Evolutionary conservation across 2,888 invertebrate genomes (phyloP).

Genomic region (Chironomus tentans): DNA sequence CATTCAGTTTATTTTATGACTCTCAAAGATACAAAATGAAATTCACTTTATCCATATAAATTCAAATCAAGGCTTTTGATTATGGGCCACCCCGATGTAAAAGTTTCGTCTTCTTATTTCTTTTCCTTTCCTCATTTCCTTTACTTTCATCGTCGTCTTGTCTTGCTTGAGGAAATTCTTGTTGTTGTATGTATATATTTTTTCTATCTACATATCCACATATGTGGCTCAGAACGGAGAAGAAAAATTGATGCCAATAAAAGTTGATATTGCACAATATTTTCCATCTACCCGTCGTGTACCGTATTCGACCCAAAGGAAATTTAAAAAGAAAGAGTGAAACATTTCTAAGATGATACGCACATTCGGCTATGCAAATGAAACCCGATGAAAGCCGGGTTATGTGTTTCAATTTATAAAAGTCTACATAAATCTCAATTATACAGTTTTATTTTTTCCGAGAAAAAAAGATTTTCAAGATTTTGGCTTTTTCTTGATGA

Average conservation of each 20-base stretch:
- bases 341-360: background rate
- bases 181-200: background rate
- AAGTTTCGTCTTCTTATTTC: too few relatives aligned
- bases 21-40: background rate
- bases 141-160: too few relatives aligned
- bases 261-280: constrained; percentile 13
- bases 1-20: background rate
- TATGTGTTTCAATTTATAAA: constrained; percentile 9
- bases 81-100: background rate
- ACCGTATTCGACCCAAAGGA: background rate
- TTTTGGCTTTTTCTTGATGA: background rate
- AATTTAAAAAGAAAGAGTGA: background rate
- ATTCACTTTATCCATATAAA: background rate
- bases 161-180: too few relatives aligned
- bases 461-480: background rate
- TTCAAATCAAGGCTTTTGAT: background rate
- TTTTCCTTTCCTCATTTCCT: background rate
- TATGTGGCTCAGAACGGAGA: background rate
- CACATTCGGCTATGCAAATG: background rate
- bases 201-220: background rate
- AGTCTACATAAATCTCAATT: background rate
- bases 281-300: background rate
- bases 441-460: background rate
- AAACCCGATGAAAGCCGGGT: background rate
- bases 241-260: constrained; percentile 7